Conservation (phyloP, 2,113 vertebrate species). For the Myrmecophaga tridactyla region DNA sequence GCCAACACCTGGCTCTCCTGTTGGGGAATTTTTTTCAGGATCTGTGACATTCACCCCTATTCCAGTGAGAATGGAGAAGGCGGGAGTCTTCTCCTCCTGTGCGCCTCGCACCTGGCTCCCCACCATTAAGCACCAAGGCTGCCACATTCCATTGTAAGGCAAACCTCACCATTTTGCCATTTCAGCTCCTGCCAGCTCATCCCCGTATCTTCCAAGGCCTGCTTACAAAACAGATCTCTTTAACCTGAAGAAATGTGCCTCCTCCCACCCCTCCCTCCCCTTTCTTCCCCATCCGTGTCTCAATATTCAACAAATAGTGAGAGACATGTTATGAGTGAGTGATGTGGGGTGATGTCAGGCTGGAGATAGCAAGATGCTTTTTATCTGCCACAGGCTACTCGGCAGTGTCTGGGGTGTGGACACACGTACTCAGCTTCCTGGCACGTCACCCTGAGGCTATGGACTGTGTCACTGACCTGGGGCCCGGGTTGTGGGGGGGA, state of each 20-base stretch:
- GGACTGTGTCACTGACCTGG: not conserved
- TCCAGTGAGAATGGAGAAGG: not conserved
- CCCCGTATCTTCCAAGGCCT: not conserved
- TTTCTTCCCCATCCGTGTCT: not conserved
- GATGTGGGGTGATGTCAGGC: too few relatives aligned
- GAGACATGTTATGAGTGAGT: not conserved
- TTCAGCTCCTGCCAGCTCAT: not conserved
- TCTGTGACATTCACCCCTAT: rapidly evolving
- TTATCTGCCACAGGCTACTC: not conserved
- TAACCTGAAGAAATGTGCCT: not conserved
- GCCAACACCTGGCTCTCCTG: not conserved
- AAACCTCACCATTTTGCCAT: not conserved
- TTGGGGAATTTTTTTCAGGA: too few relatives aligned
- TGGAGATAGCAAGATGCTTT: not conserved
- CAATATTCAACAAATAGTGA: not conserved
- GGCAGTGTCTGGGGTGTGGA: not conserved
- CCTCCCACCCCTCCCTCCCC: rapidly evolving
- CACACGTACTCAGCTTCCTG: not conserved
- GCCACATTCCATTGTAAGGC: not conserved
- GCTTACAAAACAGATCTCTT: not conserved
- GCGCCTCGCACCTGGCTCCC: rapidly evolving
- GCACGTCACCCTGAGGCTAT: too few relatives aligned
- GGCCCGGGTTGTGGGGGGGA: not conserved
- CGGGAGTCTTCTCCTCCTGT: not conserved
- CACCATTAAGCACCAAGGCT: not conserved